phyloP scores from a whole-genome alignment of 2,797 vertebrate genomes.

The Gadopsis bispinosus region DNA sequence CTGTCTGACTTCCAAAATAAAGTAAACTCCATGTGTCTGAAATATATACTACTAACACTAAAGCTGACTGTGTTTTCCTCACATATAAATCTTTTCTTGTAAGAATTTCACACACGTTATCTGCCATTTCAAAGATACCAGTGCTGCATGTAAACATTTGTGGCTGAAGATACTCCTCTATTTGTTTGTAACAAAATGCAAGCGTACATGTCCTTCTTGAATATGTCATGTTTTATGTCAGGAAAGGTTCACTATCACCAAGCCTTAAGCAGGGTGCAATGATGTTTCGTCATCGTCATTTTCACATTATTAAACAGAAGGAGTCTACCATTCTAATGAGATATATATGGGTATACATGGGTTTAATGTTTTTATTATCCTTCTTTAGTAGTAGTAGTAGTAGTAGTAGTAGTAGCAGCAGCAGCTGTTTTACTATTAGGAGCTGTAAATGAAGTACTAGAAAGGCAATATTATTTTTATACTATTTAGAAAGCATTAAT shows the following conservation, averaged over 20 bases:
- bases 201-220: not conserved
- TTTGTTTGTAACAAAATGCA: conserved; percentile 16
- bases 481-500: not conserved
- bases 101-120: conserved; percentile 40
- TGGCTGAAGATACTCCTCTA: not conserved
- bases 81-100: conserved; percentile 20
- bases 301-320: no score
- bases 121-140: conserved; percentile 26
- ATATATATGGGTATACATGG: not conserved
- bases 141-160: conserved; percentile 17
- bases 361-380: not conserved
- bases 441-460: not conserved
- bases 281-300: not conserved
- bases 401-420: not conserved
- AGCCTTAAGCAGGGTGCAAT: not conserved
- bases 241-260: conserved; percentile 3
- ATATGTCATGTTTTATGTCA: conserved; percentile 6
- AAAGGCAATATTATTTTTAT: not conserved
- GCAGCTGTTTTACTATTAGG: not conserved
- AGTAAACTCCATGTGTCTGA: conserved; percentile 5
- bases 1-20: not conserved
- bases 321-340: no score
- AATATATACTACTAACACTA: not conserved
- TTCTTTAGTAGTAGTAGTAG: not conserved
- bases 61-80: not conserved